These are phyloP conservation scores for Athalia circularis DNA, from an alignment of 2,888 invertebrate species.

Conservation along the genomic window DNA sequence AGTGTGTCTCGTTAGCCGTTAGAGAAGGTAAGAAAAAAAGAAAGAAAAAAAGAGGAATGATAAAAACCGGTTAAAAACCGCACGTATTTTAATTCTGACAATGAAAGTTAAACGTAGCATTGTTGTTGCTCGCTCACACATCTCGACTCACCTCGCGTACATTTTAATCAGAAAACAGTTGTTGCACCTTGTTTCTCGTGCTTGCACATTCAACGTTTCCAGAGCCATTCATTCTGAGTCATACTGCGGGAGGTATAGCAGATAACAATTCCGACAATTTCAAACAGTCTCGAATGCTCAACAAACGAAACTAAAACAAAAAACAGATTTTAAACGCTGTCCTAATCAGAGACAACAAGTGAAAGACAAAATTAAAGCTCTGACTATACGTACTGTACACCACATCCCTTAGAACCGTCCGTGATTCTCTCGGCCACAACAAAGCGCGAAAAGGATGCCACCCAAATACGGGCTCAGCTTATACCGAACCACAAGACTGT, in stretches of 20 bases:
- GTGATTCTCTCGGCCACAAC: slow-evolving; percentile 1
- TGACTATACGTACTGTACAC: neutral
- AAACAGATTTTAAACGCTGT: neutral
- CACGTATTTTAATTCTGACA: neutral
- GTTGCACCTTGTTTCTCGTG: slow-evolving; percentile 13
- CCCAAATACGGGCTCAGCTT: neutral
- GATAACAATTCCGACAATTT: too few species aligned
- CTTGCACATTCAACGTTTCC: neutral
- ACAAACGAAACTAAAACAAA: slow-evolving; percentile 5
- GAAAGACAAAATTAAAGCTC: neutral
- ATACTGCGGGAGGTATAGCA: too few species aligned
- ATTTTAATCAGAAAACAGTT: slow-evolving; percentile 35
- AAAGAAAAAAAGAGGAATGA: too few species aligned
- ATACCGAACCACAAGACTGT: slow-evolving; percentile 13
- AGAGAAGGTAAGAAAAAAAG: too few species aligned
- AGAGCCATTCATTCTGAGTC: neutral
- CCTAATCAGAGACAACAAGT: too few species aligned
- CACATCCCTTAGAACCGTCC: neutral
- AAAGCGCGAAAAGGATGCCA: neutral
- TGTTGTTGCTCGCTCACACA: neutral
- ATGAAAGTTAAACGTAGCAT: slow-evolving; percentile 23
- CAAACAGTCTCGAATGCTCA: neutral
- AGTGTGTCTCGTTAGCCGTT: too few species aligned
- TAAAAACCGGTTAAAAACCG: neutral
- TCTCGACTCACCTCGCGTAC: slow-evolving; percentile 24